Evolutionary conservation across 2,797 vertebrate genomes (phyloP), one percentile per base, ranked within the genome.

Genomic region (Nyctalus aviator): DNA sequence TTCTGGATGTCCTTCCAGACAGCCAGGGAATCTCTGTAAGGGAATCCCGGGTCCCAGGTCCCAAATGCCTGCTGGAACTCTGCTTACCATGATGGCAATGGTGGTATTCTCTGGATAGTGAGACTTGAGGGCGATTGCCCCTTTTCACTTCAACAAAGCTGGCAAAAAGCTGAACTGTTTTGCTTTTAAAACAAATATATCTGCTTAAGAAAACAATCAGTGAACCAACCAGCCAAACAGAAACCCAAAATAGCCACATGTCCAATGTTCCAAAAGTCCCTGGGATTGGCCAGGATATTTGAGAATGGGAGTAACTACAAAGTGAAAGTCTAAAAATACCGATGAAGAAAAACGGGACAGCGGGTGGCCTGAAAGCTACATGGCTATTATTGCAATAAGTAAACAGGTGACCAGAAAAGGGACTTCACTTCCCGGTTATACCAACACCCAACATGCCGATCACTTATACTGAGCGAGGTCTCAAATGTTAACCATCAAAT

Each of bases 331-430:
- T 62, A 23, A 95, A 83, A 66, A 81, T 7, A 27, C 11, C 86
- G 46, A 4, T 0, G 15, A 23, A 57, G 62, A 4, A 37, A 69
- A 82, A 27, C 8, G 2, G 3, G 20, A 25, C 27, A 12, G 55
- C 10, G 3, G 5, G 14, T 23, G 48, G 18, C 3, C 8, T 6
- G 11, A 41, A 57, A 79, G 68, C 85, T 62, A 53, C 7, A 6
- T 2, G 0, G 12, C 20, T 7, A 1, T 68, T 41, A 23, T n/a
- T 2, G 2, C 2, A 2, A 32, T 3, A 30, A 59, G 62, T 9
- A 20, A 69, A 76, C 17, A 89, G 48, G 35, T 30, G 3, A 0
- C n/a, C 46, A 17, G 25, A 23, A 66, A 81, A 82, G 30, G 30
- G 48, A 12, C 25, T 13, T 48, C 3, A 15, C 71, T 55, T 10